Percentiles rank a stretch among this genome's conserved stretches.
Evolutionary conservation across 2,797 vertebrate species (phyloP).

Genomic region (Ptychobarbus kaznakovi): DNA sequence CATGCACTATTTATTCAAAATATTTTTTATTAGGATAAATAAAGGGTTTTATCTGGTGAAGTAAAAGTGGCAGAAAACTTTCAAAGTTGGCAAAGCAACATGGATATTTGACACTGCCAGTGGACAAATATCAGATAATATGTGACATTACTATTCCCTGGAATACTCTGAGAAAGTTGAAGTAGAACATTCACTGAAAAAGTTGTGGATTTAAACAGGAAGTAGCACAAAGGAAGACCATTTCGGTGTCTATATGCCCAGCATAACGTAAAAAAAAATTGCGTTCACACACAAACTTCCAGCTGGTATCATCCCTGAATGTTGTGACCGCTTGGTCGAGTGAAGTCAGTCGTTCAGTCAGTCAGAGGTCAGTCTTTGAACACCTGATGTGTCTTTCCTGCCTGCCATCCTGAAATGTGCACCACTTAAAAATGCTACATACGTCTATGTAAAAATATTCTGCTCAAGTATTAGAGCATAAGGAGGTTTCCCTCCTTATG

Average conservation of each 20-base stretch:
- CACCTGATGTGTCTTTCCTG: conserved; percentile 38
- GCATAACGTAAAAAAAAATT: conserved; percentile 65
- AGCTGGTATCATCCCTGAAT: conserved; percentile 80
- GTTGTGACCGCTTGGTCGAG: conserved; percentile 68
- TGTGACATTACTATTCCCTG: conserved; percentile 69
- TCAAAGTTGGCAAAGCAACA: conserved; percentile 73
- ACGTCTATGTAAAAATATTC: conserved; percentile 23
- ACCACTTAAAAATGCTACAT: neutral
- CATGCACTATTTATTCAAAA: neutral
- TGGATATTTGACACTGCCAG: conserved; percentile 78
- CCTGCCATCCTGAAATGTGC: conserved; percentile 22
- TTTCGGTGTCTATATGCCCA: conserved; percentile 66
- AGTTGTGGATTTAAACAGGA: conserved; percentile 66
- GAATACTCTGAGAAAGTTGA: conserved; percentile 71
- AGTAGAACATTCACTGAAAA: conserved; percentile 66
- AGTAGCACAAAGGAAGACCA: conserved; percentile 67
- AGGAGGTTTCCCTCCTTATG: conserved; percentile 40
- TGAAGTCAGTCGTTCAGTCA: conserved; percentile 50
- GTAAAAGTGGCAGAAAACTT: conserved; percentile 68
- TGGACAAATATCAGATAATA: conserved; percentile 73
- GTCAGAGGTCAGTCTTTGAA: conserved; percentile 32
- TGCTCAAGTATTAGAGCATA: conserved; percentile 32
- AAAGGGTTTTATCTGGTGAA: neutral
- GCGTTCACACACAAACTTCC: conserved; percentile 65
- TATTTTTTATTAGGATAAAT: neutral